Base-by-base conservation (phyloP, 2,113 vertebrate genomes). In the Onychorhynchus coronatus region DNA sequence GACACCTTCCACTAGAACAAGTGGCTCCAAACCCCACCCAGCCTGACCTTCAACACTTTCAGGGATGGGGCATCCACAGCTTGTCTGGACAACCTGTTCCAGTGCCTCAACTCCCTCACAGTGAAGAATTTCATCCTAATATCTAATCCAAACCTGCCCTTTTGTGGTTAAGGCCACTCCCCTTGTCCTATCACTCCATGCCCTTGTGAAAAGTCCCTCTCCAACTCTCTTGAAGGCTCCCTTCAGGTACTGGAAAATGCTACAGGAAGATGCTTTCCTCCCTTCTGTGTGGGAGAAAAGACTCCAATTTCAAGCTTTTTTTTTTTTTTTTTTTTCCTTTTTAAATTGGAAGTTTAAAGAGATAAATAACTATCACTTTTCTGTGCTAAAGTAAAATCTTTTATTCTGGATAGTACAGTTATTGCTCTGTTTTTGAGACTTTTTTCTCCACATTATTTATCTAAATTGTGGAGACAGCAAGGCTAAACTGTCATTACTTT, bases 101-200 rank as follows among this genome's bases (percentile, higher is more conserved):
- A 37, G 14, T 28, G 12, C 14, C 44, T 66, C 44, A 8, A 8
- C 16, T 25, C 17, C 12, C 31, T 58, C 35, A 50, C 11, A 42
- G 1, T 23, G 35, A 42, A 28, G 14, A 31, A 35, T 3, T 63
- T 58, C 17, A 49, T 41, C 11, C 5, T 15, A 42, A 31, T 27
- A 56, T 35, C 25, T 31, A 42, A 58, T 28, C 35, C 33, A 37
- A 66, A 49, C n/a, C 42, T 56, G 25, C 14, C 8, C 7, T 73
- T 52, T 44, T 28, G 22, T 44, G 3, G 0, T 58, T 28, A 33
- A 28, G 27, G 8, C 22, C 3, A 22, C 31, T 27, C 3, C 2
- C 11, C 14, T 55, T 25, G 49, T 55, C 15, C 24, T 46, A 13
- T 24, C 3, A 3, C 58, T 56, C 24, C 30, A 15, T 22, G 14